A percentile compares a stretch with the other conserved stretches of the same genome.
Evolutionary conservation across 2,113 vertebrate genomes (phyloP).

Genomic region (Sakesphorus luctuosus): DNA sequence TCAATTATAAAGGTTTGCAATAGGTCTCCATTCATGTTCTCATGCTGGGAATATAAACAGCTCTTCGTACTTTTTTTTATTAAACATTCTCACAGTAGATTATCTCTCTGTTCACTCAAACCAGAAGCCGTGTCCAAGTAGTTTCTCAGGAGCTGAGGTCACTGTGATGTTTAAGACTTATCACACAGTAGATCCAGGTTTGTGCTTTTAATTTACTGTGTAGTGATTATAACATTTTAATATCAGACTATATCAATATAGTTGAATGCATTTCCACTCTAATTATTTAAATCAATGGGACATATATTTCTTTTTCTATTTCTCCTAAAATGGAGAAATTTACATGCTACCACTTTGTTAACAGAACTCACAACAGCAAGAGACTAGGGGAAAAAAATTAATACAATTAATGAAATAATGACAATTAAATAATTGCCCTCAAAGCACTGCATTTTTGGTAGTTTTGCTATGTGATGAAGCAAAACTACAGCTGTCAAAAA

Average conservation of each 20-base stretch:
- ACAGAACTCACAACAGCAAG: slow-evolving; percentile 6
- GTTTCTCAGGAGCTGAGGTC: slow-evolving; percentile 62
- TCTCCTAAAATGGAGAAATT: slow-evolving; percentile 14
- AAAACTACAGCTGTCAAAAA: slow-evolving; percentile 73
- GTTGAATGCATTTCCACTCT: slow-evolving; percentile 36
- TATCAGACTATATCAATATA: slow-evolving; percentile 43
- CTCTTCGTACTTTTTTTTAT: slow-evolving; percentile 4
- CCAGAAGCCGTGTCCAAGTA: slow-evolving; percentile 57
- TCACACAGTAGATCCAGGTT: slow-evolving; percentile 39
- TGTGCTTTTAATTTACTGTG: slow-evolving; percentile 68
- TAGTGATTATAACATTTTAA: slow-evolving; percentile 58
- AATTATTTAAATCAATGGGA: slow-evolving; percentile 62
- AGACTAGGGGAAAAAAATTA: background rate
- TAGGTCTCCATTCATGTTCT: slow-evolving; percentile 40
- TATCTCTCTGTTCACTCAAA: slow-evolving; percentile 41
- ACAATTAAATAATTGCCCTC: slow-evolving; percentile 31
- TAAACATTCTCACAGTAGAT: slow-evolving; percentile 26
- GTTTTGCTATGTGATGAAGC: slow-evolving; percentile 60
- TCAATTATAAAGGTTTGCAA: slow-evolving; percentile 13
- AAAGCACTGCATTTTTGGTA: slow-evolving; percentile 39
- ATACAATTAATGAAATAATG: slow-evolving; percentile 30
- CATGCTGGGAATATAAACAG: slow-evolving; percentile 36
- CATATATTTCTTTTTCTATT: slow-evolving; percentile 34
- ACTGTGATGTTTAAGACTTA: slow-evolving; percentile 57
- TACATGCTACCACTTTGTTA: background rate